Evolutionary conservation across 1,140 invertebrate genomes (phyloP), one percentile per base, ranked within the genome.

Genomic region (Panulirus ornatus): DNA sequence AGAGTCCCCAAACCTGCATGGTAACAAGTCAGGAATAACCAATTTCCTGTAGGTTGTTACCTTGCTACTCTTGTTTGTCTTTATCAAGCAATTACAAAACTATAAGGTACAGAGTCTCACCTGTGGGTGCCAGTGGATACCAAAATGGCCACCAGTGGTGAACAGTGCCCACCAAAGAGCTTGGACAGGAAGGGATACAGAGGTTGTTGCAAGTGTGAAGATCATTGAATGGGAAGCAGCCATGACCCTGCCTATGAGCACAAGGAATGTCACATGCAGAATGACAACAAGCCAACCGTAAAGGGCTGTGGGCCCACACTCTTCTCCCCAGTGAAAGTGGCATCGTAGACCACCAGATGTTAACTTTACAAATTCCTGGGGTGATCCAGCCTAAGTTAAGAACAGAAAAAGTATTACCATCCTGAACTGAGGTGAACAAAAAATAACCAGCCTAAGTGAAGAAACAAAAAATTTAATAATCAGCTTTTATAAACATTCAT

Each of bases 101-200:
- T 16, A 47, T 58, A 58, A 14, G 5, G 54, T 19, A 11, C 1
- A 6, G 44, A 16, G n/a, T 42, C 87, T 86, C 1, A 89, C 91
- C 71, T 85, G 75, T 11, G 91, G 91, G 11, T 76, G 63, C 86
- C 86, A 91, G 9, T 34, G 9, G 51, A 91, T 91, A 22, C 91
- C 91, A 11, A 84, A 51, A 19, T 54, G 70, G 19, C 86, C 91
- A 11, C 86, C 91, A 51, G 63, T 85, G 36, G 54, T 54, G 75
- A 88, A 91, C 6, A 91, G 54, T 5, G 91, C 76, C 91, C 91
- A 91, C 86, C 87, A 91, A n/a, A 89, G 16, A 30, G 81, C 75
- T 8, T 84, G 88, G 81, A 91, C 34, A 42, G 91, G 91, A 38
- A 91, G 70, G 38, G 91, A 79, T 5, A 91, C 40, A 0, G 91